These are phyloP conservation scores for Rhamphomyia laevipes DNA, from an alignment of 2,888 invertebrate genomes.

Conservation along the genomic window DNA sequence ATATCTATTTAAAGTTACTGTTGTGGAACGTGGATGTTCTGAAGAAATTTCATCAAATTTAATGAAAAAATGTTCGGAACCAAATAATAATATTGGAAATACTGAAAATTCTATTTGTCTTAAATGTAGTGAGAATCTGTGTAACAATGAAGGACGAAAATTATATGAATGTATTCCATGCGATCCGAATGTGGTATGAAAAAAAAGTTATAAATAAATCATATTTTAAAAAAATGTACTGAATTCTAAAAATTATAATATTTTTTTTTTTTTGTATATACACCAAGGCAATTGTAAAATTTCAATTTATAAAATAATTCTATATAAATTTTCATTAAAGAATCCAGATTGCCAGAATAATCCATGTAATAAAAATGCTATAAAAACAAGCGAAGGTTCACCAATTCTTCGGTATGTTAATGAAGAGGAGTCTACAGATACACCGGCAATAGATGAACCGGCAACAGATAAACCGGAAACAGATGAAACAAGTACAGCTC, in stretches of 20 bases:
- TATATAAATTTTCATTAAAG: constrained; percentile 15
- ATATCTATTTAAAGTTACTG: background rate
- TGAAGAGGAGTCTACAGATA: too few species aligned
- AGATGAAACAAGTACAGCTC: too few species aligned
- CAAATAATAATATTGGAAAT: background rate
- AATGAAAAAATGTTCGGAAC: background rate
- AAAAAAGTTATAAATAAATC: too few species aligned
- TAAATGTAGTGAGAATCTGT: constrained; percentile 24
- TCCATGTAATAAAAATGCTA: constrained; percentile 11
- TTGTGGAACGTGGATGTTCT: background rate
- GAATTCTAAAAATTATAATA: too few species aligned
- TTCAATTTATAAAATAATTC: too few species aligned
- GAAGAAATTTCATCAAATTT: background rate
- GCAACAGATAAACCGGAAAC: too few species aligned
- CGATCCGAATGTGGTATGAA: constrained; percentile 20
- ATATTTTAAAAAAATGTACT: too few species aligned
- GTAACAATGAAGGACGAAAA: constrained; percentile 26
- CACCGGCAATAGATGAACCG: too few species aligned
- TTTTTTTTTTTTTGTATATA: too few species aligned
- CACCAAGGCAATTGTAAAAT: too few species aligned
- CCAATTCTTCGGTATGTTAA: too few species aligned
- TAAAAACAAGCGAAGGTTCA: too few species aligned
- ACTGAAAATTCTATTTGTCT: constrained; percentile 20
- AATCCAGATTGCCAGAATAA: constrained; percentile 20
- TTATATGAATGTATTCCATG: constrained; percentile 28